phyloP scores from a whole-genome alignment of 2,797 vertebrate genomes.

The Lateolabrax maculatus region DNA sequence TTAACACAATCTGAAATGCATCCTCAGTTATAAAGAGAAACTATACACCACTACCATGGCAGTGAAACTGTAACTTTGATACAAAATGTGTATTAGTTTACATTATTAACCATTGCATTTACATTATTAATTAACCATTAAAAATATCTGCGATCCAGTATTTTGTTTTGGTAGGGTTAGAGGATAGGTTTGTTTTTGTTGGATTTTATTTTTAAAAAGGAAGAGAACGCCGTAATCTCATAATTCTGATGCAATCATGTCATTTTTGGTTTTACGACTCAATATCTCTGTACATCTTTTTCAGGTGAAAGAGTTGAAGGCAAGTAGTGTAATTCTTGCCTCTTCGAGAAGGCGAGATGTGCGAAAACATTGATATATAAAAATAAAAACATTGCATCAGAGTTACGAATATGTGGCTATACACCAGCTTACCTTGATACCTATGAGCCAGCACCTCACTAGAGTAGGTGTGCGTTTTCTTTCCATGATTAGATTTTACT shows the following conservation, averaged over 20 bases:
- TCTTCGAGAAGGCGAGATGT: neutral
- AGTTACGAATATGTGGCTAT: neutral
- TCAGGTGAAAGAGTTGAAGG: neutral
- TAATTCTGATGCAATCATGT: neutral
- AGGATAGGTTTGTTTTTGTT: neutral
- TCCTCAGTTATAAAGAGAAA: neutral
- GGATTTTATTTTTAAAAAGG: neutral
- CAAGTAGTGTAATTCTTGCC: neutral
- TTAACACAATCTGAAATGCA: conserved; percentile 22
- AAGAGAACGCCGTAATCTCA: neutral
- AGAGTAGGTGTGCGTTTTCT: accelerated
- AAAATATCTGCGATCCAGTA: neutral
- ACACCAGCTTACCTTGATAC: neutral
- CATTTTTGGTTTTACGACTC: neutral
- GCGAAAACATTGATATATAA: neutral
- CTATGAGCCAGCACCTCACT: neutral
- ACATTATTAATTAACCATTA: too few relatives aligned
- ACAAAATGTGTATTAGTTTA: neutral
- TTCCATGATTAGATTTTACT: neutral
- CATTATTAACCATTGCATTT: too few relatives aligned
- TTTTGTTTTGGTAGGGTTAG: neutral
- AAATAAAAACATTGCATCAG: conserved; percentile 27
- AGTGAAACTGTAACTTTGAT: neutral
- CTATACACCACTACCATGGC: neutral
- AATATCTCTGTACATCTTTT: neutral